Evolutionary conservation across 2,113 vertebrate species (phyloP).

Genomic region (Stegastes partitus): DNA sequence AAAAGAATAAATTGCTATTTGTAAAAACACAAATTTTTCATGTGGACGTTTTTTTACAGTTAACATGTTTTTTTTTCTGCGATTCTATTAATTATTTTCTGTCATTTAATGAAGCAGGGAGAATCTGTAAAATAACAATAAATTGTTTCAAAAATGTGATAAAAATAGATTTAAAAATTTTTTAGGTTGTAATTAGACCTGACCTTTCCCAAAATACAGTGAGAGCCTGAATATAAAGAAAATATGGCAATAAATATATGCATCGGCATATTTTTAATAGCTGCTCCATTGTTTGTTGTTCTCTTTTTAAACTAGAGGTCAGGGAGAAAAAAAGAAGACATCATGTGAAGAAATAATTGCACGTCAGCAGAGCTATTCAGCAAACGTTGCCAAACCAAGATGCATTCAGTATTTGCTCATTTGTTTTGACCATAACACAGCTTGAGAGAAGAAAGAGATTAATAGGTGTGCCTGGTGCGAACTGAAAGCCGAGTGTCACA

Average conservation of each 20-base stretch:
- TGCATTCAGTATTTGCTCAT: constrained; percentile 52
- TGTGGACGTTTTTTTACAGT: no score
- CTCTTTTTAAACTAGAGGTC: constrained; percentile 4
- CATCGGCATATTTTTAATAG: background rate
- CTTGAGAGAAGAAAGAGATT: constrained; percentile 59
- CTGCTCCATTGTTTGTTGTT: background rate
- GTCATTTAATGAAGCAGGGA: no score
- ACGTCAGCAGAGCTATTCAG: constrained; percentile 32
- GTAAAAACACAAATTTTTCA: no score
- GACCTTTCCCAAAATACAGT: background rate
- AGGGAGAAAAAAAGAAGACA: background rate
- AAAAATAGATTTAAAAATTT: no score
- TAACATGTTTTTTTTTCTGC: no score
- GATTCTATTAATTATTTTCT: no score
- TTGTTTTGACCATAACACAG: constrained; percentile 80
- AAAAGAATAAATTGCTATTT: no score
- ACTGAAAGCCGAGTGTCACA: constrained; percentile 54
- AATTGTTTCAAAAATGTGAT: no score
- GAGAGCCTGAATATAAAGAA: background rate
- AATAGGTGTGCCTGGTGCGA: constrained; percentile 45
- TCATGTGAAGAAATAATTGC: constrained; percentile 22
- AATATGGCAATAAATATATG: background rate
- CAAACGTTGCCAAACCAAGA: constrained; percentile 37
- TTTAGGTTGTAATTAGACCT: background rate
- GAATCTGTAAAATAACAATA: no score